These are phyloP conservation scores for Beris morrisii DNA, from an alignment of 2,888 invertebrate species.

Conservation along the genomic window DNA sequence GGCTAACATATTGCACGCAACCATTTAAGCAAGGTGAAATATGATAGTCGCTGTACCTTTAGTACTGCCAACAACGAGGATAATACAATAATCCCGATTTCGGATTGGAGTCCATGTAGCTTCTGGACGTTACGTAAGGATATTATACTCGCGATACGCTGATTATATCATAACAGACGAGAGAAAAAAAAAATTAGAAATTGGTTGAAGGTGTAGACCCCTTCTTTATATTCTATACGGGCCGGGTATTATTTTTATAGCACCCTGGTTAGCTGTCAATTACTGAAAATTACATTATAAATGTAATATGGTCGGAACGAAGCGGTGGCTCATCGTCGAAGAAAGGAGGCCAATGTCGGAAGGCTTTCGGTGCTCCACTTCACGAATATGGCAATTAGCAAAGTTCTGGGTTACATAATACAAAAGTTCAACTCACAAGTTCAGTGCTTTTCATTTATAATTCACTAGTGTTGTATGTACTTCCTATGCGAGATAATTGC, in stretches of 20 bases:
- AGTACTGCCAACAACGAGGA: no score
- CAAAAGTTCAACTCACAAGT: constrained; percentile 8
- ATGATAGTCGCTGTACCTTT: not conserved
- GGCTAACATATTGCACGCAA: constrained; percentile 11
- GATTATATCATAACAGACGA: no score
- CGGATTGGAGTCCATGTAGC: no score
- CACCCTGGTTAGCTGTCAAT: constrained; percentile 29
- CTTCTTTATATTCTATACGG: constrained; percentile 14
- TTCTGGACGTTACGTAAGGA: no score
- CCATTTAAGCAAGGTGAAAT: constrained; percentile 24
- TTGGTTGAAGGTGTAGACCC: no score
- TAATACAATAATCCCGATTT: no score
- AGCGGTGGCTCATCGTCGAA: no score
- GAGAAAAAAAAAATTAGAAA: no score
- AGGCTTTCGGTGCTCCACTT: not conserved
- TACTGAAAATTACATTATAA: constrained; percentile 26
- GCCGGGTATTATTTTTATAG: constrained; percentile 21
- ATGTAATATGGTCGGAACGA: constrained; percentile 5
- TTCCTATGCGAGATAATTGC: constrained; percentile 24
- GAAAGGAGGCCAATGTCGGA: not conserved
- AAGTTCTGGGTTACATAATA: constrained; percentile 10
- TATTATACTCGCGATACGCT: no score
- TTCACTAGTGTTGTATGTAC: constrained; percentile 18
- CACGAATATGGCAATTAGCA: constrained; percentile 19
- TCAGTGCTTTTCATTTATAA: constrained; percentile 12